Conservation (phyloP, 2,797 vertebrate species). For the Hoplostethus mediterraneus region DNA sequence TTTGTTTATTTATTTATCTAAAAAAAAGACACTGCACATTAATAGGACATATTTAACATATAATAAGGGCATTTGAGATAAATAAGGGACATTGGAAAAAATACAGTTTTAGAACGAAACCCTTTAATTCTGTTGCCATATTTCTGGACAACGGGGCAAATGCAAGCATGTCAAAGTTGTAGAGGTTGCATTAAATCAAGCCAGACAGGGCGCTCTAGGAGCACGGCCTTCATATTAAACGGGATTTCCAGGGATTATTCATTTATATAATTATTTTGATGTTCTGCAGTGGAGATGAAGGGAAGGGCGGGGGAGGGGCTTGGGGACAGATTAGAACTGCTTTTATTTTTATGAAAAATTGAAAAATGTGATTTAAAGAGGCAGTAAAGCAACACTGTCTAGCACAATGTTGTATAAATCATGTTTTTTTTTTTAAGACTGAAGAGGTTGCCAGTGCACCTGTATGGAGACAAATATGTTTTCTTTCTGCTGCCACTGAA, state of each 20-base stretch:
- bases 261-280: constrained; percentile 77
- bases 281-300: constrained; percentile 45
- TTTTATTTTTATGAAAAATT: constrained; percentile 73
- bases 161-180: neutral
- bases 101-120: neutral
- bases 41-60: too few species aligned
- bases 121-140: neutral
- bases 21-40: too few species aligned
- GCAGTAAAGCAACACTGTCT: neutral
- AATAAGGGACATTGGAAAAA: neutral
- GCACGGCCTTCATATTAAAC: constrained; percentile 63
- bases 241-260: constrained; percentile 80
- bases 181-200: constrained; percentile 45
- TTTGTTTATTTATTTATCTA: too few species aligned
- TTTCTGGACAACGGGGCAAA: constrained; percentile 1
- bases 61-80: neutral
- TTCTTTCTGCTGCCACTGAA: too few species aligned
- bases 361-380: constrained; percentile 27
- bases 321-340: constrained; percentile 70
- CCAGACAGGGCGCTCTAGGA: constrained; percentile 58
- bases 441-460: neutral
- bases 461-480: neutral
- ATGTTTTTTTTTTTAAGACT: neutral
- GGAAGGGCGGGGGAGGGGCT: constrained; percentile 25
- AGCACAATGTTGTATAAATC: neutral